Base-by-base conservation (phyloP, 1,140 invertebrate species). In the Bombus picipes region DNA sequence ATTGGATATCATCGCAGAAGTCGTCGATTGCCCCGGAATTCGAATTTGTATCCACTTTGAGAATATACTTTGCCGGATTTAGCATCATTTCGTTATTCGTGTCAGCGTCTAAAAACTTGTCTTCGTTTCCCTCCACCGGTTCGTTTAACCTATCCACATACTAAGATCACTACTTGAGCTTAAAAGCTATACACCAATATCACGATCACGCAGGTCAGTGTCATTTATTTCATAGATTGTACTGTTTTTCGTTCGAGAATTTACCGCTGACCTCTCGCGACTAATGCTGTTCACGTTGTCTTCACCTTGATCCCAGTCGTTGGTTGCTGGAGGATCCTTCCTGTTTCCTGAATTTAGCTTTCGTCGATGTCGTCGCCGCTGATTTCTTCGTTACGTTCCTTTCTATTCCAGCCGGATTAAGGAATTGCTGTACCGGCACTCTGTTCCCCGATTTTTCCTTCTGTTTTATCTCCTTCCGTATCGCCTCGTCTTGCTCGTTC, bases 371-470 rank as follows among this genome's bases (percentile, higher is more conserved):
- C 43, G 34, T 28, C 28, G 68, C 37, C 47, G 39, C 2, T 25
- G 12, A 15, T 43, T 12, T 79, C 2, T 3, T 65, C 8, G 76
- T 89, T 57, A 70, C 4, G 71, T 72, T 62, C 3, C 13, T 32
- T 53, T 13, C 8, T 8, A 57, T 0, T 43, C n/a, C 28, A 22
- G 68, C 72, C 15, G 74, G 47, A 41, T 87, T 73, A 22, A 83
- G 34, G 57, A 92, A 92, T 81, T 93, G 74, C 78, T 92, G 43
- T 18, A 85, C 87, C 0, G 91, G 91, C 13, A 32, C 53, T 78
- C 88, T 89, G 34, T 88, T 68, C 22, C 79, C 74, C n/a, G 32
- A 18, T 28, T 75, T 77, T 18, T 85, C 32, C 57, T 85, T 81
- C 34, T 25, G 32, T 32, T 73, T 77, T 6, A 82, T 15, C 37